Evolutionary conservation across 2,888 invertebrate genomes (phyloP).

Genomic region (Stenodera caucasica): DNA sequence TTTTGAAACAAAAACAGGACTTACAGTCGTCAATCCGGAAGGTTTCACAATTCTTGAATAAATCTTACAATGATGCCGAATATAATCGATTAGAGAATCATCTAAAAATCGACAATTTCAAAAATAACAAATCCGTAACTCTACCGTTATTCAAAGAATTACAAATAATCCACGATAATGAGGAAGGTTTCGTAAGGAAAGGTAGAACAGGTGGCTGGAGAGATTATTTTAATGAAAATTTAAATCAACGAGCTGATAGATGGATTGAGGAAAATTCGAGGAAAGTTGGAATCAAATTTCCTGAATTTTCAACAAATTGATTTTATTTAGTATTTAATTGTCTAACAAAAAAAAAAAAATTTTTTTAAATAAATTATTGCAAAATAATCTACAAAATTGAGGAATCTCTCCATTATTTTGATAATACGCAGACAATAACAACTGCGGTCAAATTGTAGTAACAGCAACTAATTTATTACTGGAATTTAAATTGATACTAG

Average conservation of each 20-base stretch:
- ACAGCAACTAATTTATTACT: not conserved
- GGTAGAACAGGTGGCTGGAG: conserved; percentile 73
- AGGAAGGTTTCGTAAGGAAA: conserved; percentile 68
- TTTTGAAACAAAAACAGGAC: conserved; percentile 55
- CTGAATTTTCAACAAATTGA: conserved; percentile 37
- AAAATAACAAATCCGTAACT: conserved; percentile 79
- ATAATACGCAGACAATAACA: not conserved
- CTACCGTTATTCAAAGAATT: conserved; percentile 65
- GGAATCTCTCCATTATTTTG: not conserved
- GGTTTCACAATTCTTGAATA: conserved; percentile 66
- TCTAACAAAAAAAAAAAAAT: not conserved
- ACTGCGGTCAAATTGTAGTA: not conserved
- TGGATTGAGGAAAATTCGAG: conserved; percentile 70
- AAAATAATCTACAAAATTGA: not conserved
- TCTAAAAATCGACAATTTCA: conserved; percentile 80
- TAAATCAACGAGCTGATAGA: conserved; percentile 66
- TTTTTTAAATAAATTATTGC: not conserved
- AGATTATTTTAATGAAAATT: conserved; percentile 69
- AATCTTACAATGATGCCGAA: conserved; percentile 61
- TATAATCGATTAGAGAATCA: conserved; percentile 67
- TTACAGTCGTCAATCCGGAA: conserved; percentile 61
- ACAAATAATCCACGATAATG: conserved; percentile 62
- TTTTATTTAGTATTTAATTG: not conserved
- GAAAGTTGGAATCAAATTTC: conserved; percentile 64
- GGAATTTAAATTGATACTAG: not conserved